Evolutionary conservation across 2,888 invertebrate genomes (phyloP).

Genomic region (Ctena decussata): DNA sequence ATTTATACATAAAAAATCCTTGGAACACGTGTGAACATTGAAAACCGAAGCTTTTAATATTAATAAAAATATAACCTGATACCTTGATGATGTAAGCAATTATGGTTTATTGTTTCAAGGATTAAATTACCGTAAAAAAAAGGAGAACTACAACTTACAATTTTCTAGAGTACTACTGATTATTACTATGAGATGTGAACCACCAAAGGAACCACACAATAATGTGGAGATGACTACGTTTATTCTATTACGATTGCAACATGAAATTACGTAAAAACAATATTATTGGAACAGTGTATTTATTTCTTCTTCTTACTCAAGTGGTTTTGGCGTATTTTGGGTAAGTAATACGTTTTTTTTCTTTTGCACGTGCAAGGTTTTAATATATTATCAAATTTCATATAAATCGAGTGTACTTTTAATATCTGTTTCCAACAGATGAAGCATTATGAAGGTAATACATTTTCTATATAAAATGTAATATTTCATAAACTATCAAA

Average conservation of each 20-base stretch:
- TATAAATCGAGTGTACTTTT: too few species aligned
- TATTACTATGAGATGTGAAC: background rate
- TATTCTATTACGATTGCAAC: background rate
- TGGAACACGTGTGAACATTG: background rate
- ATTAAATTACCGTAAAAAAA: background rate
- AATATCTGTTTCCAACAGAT: too few species aligned
- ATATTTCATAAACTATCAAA: too few species aligned
- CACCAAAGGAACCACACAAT: background rate
- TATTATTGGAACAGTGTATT: background rate
- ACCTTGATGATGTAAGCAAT: background rate
- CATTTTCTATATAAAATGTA: too few species aligned
- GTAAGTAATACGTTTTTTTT: background rate
- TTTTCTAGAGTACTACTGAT: background rate
- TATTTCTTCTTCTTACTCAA: background rate
- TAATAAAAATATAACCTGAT: background rate
- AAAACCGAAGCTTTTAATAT: background rate
- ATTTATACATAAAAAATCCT: too few species aligned
- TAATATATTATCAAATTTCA: too few species aligned
- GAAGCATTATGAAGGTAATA: too few species aligned
- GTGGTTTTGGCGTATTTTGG: background rate
- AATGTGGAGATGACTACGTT: background rate
- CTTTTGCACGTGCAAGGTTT: too few species aligned
- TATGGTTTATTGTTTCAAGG: background rate
- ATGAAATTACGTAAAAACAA: background rate
- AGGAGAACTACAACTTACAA: background rate